Conservation (phyloP, 2,113 vertebrate species). For the Cavia aperea region DNA sequence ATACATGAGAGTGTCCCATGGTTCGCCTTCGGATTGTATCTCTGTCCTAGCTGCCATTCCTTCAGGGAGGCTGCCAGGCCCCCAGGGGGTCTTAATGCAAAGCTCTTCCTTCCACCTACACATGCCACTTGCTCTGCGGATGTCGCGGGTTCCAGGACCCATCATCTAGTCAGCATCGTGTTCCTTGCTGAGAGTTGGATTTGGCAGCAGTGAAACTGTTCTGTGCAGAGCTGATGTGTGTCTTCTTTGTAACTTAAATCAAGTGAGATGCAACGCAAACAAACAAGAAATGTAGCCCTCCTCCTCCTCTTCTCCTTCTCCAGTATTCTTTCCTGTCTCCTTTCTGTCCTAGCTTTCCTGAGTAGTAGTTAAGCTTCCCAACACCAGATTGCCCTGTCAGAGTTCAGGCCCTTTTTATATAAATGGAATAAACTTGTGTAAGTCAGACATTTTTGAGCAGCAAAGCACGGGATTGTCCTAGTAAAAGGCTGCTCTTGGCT, state of each 20-base stretch:
- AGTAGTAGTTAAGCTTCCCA: not conserved
- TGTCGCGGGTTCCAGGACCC: not conserved
- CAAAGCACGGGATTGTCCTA: conserved; percentile 28
- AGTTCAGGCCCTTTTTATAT: not conserved
- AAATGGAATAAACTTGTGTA: conserved; percentile 51
- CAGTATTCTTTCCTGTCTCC: not conserved
- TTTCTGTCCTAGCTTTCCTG: not conserved
- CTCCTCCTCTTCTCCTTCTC: not conserved
- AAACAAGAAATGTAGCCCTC: not conserved
- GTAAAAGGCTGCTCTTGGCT: conserved; percentile 22
- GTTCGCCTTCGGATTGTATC: not conserved
- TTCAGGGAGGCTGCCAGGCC: not conserved
- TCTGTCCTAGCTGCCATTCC: not conserved
- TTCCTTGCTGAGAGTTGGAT: not conserved
- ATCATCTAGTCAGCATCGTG: not conserved
- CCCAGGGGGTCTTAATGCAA: not conserved
- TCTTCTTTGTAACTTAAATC: not conserved
- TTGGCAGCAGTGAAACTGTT: not conserved
- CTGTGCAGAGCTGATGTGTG: not conserved
- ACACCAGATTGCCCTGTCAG: not conserved
- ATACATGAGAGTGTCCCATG: not conserved
- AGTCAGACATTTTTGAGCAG: conserved; percentile 9
- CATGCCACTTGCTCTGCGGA: not conserved
- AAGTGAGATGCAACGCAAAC: not conserved
- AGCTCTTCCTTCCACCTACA: not conserved